Evolutionary conservation across 1,140 invertebrate species (phyloP), one percentile per base, ranked within the genome.

Genomic region (Anastatus disparis): DNA sequence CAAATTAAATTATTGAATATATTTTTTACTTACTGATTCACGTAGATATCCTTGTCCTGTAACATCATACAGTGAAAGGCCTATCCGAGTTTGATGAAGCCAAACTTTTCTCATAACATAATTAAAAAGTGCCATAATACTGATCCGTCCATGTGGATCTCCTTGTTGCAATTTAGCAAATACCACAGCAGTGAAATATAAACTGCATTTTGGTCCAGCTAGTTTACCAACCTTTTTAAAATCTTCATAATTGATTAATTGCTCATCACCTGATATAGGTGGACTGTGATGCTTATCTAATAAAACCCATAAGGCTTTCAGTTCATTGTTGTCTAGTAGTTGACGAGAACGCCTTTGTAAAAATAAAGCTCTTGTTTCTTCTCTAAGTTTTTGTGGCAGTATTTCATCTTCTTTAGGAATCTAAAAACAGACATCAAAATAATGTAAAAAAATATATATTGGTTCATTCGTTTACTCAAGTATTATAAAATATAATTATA

Each of bases 61-160:
- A 7, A 93, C 92, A 87, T 99, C 97, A 83, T 97, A 98, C 7
- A 98, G 85, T 0, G 95, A 97, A 7, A 98, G 86, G 0, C 95
- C 95, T 72, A 98, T 95, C 78, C 96, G 87, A 1, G 95, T 97
- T 83, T 98, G 96, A 78, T 95, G 93, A 8, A 97, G 84, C 95
- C 96, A 98, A 4, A 96, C 93, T 84, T 97, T 95, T 20, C 94
- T 88, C 95, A 98, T 97, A 0, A 96, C 92, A 83, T 98, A 98
- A 78, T 97, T 97, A 81, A 97, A 98, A 48, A 98, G 88, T 9
- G 94, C 93, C 81, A 91, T 90, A 3, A 94, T 93, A 42, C 91
- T 91, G 4, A 96, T 91, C 68, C 93, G 86, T 12, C 95, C 95
- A 82, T 93, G 91, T 0, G 91, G 90, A 80, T 97, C 95, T 29